Evolutionary conservation across 2,113 vertebrate species (phyloP).

Genomic region (Manacus vitellinus): DNA sequence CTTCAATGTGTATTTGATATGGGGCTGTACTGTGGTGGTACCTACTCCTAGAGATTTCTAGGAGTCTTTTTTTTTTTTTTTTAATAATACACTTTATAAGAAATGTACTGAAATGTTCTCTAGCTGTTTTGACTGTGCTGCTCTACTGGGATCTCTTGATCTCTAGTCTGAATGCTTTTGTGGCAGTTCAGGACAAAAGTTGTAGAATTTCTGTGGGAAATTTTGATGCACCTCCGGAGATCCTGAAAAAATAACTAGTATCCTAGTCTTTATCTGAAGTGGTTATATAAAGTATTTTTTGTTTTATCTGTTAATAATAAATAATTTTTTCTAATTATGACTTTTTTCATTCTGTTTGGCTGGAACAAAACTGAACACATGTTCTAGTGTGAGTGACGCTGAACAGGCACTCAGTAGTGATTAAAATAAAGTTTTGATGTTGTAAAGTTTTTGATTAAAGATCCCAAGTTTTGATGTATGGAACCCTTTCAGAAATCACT

Average conservation of each 20-base stretch:
- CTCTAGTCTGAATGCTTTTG: neutral
- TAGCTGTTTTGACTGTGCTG: neutral
- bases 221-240: neutral
- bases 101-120: neutral
- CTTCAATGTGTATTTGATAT: neutral
- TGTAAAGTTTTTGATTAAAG: neutral
- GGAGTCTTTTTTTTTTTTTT: neutral
- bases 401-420: neutral
- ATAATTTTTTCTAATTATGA: neutral
- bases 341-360: neutral
- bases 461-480: neutral
- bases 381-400: neutral
- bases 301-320: neutral
- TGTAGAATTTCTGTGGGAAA: neutral
- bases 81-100: neutral
- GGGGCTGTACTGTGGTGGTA: neutral
- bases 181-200: neutral
- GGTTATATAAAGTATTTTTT: neutral
- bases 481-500: neutral
- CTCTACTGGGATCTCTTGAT: neutral
- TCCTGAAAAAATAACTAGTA: neutral
- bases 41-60: neutral
- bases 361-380: neutral
- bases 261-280: neutral
- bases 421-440: neutral